These are phyloP conservation scores for Hippocampus mohnikei DNA, from an alignment of 2,113 vertebrate genomes.

Conservation along the genomic window DNA sequence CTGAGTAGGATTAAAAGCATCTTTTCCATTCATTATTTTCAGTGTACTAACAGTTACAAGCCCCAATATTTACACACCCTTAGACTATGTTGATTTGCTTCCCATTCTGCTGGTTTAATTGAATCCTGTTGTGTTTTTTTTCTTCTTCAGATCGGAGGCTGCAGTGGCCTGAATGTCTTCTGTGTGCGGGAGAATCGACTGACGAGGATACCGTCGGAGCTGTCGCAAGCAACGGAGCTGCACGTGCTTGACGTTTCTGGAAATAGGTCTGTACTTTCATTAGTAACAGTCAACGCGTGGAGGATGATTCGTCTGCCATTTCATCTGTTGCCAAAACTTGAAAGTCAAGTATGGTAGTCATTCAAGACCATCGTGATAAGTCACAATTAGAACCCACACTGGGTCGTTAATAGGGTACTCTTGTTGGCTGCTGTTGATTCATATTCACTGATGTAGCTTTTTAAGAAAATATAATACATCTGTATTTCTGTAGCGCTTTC, in stretches of 20 bases:
- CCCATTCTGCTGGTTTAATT: background rate
- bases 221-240: conserved; percentile 90
- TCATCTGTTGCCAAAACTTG: too few relatives aligned
- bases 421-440: too few relatives aligned
- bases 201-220: conserved; percentile 84
- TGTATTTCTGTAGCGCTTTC: too few relatives aligned
- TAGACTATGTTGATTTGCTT: background rate
- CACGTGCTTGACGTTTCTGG: conserved; percentile 95
- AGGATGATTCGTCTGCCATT: background rate
- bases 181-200: conserved; percentile 91
- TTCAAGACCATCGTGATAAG: too few relatives aligned
- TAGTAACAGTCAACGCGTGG: too few relatives aligned
- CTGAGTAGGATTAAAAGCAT: background rate
- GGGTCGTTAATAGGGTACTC: too few relatives aligned
- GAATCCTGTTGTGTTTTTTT: conserved; percentile 1
- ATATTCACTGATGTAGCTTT: too few relatives aligned
- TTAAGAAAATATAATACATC: too few relatives aligned
- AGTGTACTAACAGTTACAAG: background rate
- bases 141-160: conserved; percentile 84
- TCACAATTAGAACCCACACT: too few relatives aligned
- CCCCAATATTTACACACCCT: background rate
- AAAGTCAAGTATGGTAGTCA: too few relatives aligned
- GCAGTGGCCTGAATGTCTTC: conserved; percentile 89
- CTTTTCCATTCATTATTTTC: background rate
- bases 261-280: conserved; percentile 78